These are phyloP conservation scores for Acrocephalus kingi DNA, from an alignment of 2,113 vertebrate genomes.

Conservation along the genomic window DNA sequence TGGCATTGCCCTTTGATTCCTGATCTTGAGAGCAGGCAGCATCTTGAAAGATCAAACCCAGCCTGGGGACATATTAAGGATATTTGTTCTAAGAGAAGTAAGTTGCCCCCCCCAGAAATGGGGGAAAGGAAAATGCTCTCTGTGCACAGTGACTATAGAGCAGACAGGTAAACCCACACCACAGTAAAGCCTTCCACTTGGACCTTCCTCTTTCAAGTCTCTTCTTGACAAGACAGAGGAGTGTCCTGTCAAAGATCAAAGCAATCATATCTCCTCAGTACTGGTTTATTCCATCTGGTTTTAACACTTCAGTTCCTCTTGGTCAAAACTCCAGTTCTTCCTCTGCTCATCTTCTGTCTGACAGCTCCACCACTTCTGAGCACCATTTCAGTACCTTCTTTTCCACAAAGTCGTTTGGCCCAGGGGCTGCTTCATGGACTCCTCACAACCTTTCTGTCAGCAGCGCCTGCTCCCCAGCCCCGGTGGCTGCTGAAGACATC, in stretches of 20 bases:
- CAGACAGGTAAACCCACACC: background rate
- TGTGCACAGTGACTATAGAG: background rate
- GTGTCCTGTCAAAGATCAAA: background rate
- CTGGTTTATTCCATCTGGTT: background rate
- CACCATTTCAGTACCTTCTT: background rate
- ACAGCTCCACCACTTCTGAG: background rate
- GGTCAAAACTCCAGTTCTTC: background rate
- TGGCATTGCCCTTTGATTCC: background rate
- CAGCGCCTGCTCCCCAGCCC: background rate
- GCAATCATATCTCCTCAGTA: background rate
- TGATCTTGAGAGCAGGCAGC: background rate
- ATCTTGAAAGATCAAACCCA: slow-evolving; percentile 8
- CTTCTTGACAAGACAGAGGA: background rate
- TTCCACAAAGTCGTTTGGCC: background rate
- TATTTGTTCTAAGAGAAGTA: background rate
- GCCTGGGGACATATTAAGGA: background rate
- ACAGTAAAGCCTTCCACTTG: background rate
- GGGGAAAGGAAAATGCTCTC: background rate
- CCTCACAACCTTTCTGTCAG: background rate
- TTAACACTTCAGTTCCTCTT: background rate
- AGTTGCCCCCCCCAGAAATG: background rate
- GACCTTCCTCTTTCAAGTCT: background rate
- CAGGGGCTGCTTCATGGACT: background rate
- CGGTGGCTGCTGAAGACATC: background rate
- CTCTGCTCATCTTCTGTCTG: background rate